These are phyloP conservation scores for Pinna nobilis DNA, from an alignment of 1,140 invertebrate genomes.

Conservation along the genomic window DNA sequence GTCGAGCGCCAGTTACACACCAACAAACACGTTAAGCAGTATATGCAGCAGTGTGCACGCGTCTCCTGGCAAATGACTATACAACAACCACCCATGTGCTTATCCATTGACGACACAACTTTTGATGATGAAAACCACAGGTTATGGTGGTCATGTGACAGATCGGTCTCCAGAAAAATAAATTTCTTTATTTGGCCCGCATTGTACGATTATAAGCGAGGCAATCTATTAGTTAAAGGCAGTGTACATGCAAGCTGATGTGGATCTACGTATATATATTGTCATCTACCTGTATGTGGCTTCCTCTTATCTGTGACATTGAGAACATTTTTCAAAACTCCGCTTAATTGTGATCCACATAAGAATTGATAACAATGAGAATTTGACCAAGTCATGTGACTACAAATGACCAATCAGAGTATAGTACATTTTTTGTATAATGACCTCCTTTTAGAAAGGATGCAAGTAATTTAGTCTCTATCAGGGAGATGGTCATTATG, in stretches of 20 bases:
- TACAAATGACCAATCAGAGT: too few species aligned
- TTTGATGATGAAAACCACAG: constrained; percentile 65
- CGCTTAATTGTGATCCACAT: too few species aligned
- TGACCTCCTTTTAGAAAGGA: too few species aligned
- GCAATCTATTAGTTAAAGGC: constrained; percentile 67
- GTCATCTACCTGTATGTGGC: too few species aligned
- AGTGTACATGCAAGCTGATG: constrained; percentile 62
- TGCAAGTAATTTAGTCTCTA: too few species aligned
- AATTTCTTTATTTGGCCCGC: constrained; percentile 67
- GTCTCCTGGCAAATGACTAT: constrained; percentile 70
- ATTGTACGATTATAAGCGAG: constrained; percentile 65
- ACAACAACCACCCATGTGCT: constrained; percentile 63
- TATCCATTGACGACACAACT: constrained; percentile 48
- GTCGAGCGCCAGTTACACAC: constrained; percentile 32
- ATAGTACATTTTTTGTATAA: too few species aligned
- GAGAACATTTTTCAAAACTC: too few species aligned
- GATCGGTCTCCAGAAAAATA: constrained; percentile 51
- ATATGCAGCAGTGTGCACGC: constrained; percentile 49
- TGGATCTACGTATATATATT: neutral
- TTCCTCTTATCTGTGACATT: too few species aligned
- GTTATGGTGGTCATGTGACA: constrained; percentile 71
- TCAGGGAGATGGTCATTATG: too few species aligned
- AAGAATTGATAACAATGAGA: too few species aligned
- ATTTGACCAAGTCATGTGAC: too few species aligned
- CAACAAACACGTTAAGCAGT: constrained; percentile 48